A percentile compares a stretch with the other conserved stretches of the same genome.
Conservation (phyloP, 2,797 vertebrate genomes). For the Dicrostonyx torquatus region DNA sequence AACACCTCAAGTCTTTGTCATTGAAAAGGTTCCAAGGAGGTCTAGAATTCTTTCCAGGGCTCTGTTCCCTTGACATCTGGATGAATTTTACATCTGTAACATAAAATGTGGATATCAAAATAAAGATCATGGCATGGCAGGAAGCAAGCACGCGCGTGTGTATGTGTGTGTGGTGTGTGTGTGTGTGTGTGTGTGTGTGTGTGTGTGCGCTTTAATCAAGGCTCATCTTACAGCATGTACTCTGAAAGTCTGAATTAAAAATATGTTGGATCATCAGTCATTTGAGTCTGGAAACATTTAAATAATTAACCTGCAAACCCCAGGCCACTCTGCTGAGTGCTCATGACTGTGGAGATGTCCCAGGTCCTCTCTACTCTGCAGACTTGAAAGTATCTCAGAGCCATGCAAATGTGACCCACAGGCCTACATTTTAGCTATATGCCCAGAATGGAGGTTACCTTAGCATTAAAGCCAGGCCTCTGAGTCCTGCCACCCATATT, state of each 20-base stretch:
- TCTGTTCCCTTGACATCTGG: neutral
- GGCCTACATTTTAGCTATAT: neutral
- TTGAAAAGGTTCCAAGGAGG: neutral
- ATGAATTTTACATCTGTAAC: neutral
- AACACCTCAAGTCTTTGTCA: neutral
- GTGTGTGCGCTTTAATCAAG: too few relatives aligned
- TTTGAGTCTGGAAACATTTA: conserved; percentile 80
- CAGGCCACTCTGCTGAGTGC: conserved; percentile 34
- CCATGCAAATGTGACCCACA: neutral
- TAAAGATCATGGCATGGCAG: neutral
- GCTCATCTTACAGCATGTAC: neutral
- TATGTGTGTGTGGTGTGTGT: too few relatives aligned
- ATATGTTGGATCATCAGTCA: conserved; percentile 74
- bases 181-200: too few relatives aligned
- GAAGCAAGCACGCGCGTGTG: too few relatives aligned
- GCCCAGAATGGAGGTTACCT: neutral
- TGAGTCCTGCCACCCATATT: neutral
- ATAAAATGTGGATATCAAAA: neutral
- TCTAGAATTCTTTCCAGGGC: neutral
- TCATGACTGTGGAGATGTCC: conserved; percentile 30
- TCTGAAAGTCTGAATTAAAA: conserved; percentile 65
- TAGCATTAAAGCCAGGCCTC: neutral
- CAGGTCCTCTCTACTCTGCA: neutral
- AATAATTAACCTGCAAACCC: conserved; percentile 76
- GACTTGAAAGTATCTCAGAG: neutral